Percentiles rank a stretch among this genome's conserved stretches.
These are phyloP conservation scores for Acrobasis suavella DNA, from an alignment of 2,888 invertebrate genomes.

Conservation along the genomic window DNA sequence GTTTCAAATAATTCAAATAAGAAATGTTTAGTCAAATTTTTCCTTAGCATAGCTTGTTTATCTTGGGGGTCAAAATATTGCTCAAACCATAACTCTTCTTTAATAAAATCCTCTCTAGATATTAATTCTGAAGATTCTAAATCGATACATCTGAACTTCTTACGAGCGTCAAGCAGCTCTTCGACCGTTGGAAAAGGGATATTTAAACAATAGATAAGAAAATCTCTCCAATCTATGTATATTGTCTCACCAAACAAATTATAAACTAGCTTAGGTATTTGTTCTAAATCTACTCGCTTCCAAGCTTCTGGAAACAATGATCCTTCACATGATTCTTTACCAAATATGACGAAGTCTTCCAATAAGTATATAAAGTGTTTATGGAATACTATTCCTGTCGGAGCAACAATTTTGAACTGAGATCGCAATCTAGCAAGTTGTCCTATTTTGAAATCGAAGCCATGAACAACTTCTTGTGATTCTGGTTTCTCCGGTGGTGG, in stretches of 20 bases:
- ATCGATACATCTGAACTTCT: slow-evolving; percentile 75
- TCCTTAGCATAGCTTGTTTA: slow-evolving; percentile 49
- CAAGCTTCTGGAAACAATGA: slow-evolving; percentile 63
- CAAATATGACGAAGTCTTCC: slow-evolving; percentile 77
- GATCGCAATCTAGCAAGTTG: slow-evolving; percentile 63
- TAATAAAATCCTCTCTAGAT: slow-evolving; percentile 55
- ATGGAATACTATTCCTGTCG: slow-evolving; percentile 66
- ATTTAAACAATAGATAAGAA: slow-evolving; percentile 83
- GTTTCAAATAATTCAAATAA: slow-evolving; percentile 81
- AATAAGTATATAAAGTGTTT: slow-evolving; percentile 76
- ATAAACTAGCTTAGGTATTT: slow-evolving; percentile 67
- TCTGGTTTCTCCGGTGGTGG: slow-evolving; percentile 38
- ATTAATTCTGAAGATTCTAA: slow-evolving; percentile 59
- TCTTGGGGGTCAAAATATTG: slow-evolving; percentile 52
- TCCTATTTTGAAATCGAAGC: slow-evolving; percentile 61
- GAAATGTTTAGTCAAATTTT: slow-evolving; percentile 76
- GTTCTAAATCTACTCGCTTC: slow-evolving; percentile 64
- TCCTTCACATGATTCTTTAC: slow-evolving; percentile 66
- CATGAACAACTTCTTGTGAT: slow-evolving; percentile 42
- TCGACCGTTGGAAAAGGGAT: slow-evolving; percentile 78
- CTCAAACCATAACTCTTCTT: slow-evolving; percentile 67
- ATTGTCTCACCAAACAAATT: slow-evolving; percentile 79
- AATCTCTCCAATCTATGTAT: slow-evolving; percentile 86
- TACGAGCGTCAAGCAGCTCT: slow-evolving; percentile 77
- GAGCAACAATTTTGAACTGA: slow-evolving; percentile 68